Percentiles rank a stretch among this genome's conserved stretches.
These are phyloP conservation scores for Microchirus variegatus DNA, from an alignment of 2,797 vertebrate species.

Conservation along the genomic window DNA sequence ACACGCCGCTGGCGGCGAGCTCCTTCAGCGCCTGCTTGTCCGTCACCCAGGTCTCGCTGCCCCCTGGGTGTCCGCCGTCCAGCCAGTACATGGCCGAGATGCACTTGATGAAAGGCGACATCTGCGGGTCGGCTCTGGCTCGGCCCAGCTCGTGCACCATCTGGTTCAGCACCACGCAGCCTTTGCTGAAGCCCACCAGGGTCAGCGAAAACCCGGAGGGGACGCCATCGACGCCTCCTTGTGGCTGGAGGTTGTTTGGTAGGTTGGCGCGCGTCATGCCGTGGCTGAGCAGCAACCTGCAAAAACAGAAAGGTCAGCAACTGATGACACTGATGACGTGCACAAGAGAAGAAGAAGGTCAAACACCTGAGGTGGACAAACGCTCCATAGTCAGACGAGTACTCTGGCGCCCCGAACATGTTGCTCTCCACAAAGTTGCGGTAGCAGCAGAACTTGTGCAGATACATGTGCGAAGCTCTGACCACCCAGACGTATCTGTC, in stretches of 20 bases:
- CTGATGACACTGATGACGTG: not conserved
- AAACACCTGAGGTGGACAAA: conserved; percentile 87
- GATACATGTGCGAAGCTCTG: conserved; percentile 91
- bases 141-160: conserved; percentile 90
- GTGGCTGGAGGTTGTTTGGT: conserved; percentile 55
- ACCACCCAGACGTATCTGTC: conserved; percentile 90
- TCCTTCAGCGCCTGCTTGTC: conserved; percentile 84
- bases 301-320: conserved; percentile 13
- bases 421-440: conserved; percentile 95
- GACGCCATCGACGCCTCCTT: conserved; percentile 56
- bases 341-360: no score
- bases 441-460: conserved; percentile 98
- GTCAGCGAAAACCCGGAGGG: conserved; percentile 80
- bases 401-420: conserved; percentile 95
- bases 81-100: conserved; percentile 94
- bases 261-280: conserved; percentile 85
- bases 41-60: conserved; percentile 96
- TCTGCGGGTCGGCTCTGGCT: conserved; percentile 84
- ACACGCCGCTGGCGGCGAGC: conserved; percentile 86
- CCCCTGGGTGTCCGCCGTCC: conserved; percentile 96
- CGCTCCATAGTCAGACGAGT: conserved; percentile 84
- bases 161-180: conserved; percentile 98
- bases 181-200: conserved; percentile 98
- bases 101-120: conserved; percentile 81
- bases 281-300: conserved; percentile 86